These are phyloP conservation scores for Athene cunicularia DNA, from an alignment of 2,113 vertebrate genomes.

Conservation along the genomic window DNA sequence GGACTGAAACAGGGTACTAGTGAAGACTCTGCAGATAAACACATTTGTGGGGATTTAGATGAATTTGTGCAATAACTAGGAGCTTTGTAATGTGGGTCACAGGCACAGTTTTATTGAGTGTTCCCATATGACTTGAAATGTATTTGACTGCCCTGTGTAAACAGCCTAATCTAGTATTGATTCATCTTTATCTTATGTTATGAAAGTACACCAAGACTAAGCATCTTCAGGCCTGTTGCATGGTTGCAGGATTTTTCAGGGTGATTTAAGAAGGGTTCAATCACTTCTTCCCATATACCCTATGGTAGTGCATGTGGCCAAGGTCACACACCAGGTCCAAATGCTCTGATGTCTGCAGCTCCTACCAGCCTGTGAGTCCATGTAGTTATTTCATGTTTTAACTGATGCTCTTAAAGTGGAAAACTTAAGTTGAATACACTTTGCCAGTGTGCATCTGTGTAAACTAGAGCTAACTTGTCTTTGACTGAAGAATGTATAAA, in stretches of 20 bases:
- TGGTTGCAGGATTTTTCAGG: neutral
- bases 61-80: neutral
- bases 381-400: neutral
- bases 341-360: neutral
- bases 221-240: neutral
- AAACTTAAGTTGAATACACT: neutral
- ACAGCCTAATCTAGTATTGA: neutral
- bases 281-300: neutral
- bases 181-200: neutral
- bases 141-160: neutral
- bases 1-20: neutral
- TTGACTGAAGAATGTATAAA: neutral
- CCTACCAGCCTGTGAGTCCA: neutral
- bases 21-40: neutral
- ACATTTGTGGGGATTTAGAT: neutral
- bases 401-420: neutral
- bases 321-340: neutral
- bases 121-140: neutral
- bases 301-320: accelerated
- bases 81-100: neutral
- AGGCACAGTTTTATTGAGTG: neutral
- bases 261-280: neutral
- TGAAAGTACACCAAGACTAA: neutral
- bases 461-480: neutral
- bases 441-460: neutral